Percentiles rank a stretch among this genome's conserved stretches.
Evolutionary conservation across 2,888 invertebrate genomes (phyloP).

Genomic region (Cetonia aurata): DNA sequence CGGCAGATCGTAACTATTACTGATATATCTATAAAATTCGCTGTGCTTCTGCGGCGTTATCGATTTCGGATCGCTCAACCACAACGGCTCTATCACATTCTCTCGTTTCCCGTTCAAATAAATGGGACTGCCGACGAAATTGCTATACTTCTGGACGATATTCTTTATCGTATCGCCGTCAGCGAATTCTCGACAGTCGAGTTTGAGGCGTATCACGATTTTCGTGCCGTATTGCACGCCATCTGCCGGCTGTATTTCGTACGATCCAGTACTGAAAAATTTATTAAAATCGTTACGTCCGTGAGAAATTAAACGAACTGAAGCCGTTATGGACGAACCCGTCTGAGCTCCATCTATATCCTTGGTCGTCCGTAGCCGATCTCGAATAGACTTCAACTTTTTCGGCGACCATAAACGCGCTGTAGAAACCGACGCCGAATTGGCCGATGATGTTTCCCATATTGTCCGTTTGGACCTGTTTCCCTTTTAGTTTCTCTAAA

Average conservation of each 20-base stretch:
- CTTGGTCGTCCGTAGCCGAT: slow-evolving; percentile 77
- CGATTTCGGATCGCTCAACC: slow-evolving; percentile 93
- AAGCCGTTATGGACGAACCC: slow-evolving; percentile 73
- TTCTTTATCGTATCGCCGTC: slow-evolving; percentile 87
- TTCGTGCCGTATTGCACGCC: slow-evolving; percentile 91
- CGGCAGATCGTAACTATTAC: slow-evolving; percentile 88
- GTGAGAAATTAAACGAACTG: not conserved
- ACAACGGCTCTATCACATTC: slow-evolving; percentile 91
- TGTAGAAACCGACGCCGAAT: slow-evolving; percentile 99
- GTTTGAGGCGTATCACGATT: slow-evolving; percentile 90
- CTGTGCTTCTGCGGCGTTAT: slow-evolving; percentile 88
- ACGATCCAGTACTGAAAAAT: slow-evolving; percentile 75
- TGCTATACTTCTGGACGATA: slow-evolving; percentile 96
- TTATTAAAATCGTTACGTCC: too few relatives aligned
- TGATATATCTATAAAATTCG: slow-evolving; percentile 92
- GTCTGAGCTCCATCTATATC: slow-evolving; percentile 91
- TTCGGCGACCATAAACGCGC: slow-evolving; percentile 97
- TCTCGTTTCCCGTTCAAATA: slow-evolving; percentile 89
- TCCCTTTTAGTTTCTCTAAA: slow-evolving; percentile 83
- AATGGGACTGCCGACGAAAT: slow-evolving; percentile 96
- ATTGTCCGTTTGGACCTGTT: slow-evolving; percentile 70
- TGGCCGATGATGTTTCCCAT: slow-evolving; percentile 91
- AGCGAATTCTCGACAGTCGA: slow-evolving; percentile 89
- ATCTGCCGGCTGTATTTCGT: slow-evolving; percentile 89
- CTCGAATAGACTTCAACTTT: slow-evolving; percentile 93